Evolutionary conservation across 1,140 invertebrate species (phyloP).

Genomic region (Caenorhabditis tropicalis): DNA sequence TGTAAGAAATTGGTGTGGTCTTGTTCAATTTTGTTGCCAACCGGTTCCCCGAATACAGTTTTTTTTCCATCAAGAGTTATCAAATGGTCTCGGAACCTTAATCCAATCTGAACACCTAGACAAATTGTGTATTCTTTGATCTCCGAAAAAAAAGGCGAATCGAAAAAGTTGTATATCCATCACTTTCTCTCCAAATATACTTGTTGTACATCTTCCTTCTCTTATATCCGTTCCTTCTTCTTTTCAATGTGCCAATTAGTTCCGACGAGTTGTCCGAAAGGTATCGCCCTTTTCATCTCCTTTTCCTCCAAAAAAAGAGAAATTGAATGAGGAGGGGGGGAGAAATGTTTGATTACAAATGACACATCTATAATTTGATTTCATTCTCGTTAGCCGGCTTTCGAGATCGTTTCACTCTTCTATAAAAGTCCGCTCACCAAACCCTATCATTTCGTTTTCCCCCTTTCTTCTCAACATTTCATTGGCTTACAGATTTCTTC

Average conservation of each 20-base stretch:
- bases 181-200: neutral
- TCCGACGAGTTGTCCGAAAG: neutral
- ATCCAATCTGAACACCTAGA: too few relatives aligned
- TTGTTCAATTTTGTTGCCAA: too few relatives aligned
- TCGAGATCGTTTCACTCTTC: neutral
- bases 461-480: neutral
- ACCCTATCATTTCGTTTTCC: neutral
- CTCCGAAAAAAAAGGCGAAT: neutral
- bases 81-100: too few relatives aligned
- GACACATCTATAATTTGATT: neutral
- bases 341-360: neutral
- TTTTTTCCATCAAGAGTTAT: too few relatives aligned
- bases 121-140: neutral
- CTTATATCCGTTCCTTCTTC: neutral
- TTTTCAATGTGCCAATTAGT: neutral
- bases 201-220: neutral
- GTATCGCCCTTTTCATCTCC: neutral
- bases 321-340: neutral
- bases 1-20: too few relatives aligned
- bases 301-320: neutral
- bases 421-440: neutral
- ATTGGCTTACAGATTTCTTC: neutral
- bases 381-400: neutral
- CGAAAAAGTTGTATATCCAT: neutral
- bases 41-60: too few relatives aligned